Evolutionary conservation across 1,140 invertebrate genomes (phyloP).

Genomic region (Drosophila insularis): DNA sequence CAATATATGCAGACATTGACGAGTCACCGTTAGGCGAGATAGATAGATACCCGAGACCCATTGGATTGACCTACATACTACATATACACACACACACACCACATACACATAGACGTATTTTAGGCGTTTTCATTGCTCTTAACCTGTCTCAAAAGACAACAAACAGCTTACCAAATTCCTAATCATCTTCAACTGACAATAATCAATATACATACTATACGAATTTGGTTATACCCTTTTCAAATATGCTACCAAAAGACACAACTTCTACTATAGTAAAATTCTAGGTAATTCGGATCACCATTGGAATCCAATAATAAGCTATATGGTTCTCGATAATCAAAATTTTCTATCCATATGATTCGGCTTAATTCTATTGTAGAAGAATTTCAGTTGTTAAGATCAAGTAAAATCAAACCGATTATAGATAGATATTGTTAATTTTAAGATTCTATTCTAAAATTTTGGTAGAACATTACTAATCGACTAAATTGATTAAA

Average conservation of each 20-base stretch:
- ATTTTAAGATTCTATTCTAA: neutral
- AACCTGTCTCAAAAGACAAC: slow-evolving; percentile 42
- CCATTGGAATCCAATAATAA: no score
- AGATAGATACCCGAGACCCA: slow-evolving; percentile 13
- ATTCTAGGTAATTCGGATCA: no score
- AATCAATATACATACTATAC: neutral
- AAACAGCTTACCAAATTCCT: neutral
- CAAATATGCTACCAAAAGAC: no score
- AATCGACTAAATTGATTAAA: no score
- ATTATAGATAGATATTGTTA: no score
- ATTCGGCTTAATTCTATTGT: no score
- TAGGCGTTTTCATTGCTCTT: slow-evolving; percentile 32
- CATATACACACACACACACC: slow-evolving; percentile 6
- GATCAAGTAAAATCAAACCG: no score
- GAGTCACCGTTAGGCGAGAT: slow-evolving; percentile 1
- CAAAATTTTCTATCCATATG: no score
- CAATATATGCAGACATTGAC: slow-evolving; percentile 17
- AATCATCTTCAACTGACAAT: neutral
- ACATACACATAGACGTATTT: neutral
- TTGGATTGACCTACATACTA: slow-evolving; percentile 57
- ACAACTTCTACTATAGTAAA: no score
- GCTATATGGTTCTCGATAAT: no score
- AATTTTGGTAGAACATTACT: no score
- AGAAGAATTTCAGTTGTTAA: no score
- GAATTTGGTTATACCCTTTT: neutral